Base-by-base conservation (phyloP, 2,113 vertebrate species). In the Prunella fulvescens region DNA sequence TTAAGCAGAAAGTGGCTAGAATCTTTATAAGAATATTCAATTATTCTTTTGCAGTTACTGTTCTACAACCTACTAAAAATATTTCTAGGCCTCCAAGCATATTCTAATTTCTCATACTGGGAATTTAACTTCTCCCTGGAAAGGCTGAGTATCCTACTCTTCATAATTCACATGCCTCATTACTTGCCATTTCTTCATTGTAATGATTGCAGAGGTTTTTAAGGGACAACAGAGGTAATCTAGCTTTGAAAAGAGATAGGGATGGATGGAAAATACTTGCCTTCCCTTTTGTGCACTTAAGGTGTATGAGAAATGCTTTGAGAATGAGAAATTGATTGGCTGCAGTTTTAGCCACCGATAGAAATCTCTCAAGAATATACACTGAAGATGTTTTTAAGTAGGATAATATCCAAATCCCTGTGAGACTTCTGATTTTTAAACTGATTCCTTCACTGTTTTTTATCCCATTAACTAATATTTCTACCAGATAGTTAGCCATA, bases 101-200 rank as follows among this genome's bases (percentile, higher is more conserved):
- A 84, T 81, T 86, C 24, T 88, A 23, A 76, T 86, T 96, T 96
- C 44, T 93, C 60, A 93, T 25, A 66, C 60, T 78, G 64, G 28
- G 62, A 81, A 37, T 16, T 86, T n/a, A 37, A 79, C 37, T 58
- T 71, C 22, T 92, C 65, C 40, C 47, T 84, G 12, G 51, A 76
- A 92, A 88, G 24, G 7, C 37, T 81, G 48, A 50, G 37, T 44
- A 81, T 84, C 60, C 48, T 67, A 39, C 28, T 78, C 65, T 77
- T 93, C 31, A 40, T 56, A 37, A 48, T 84, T 92, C 53, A 67
- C 12, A 40, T 45, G 17, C 60, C n/a, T 86, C 93, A 74, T 92
- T 84, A 71, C 14, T 92, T 94, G 56, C 19, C 40, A 60, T 84
- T 90, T 92, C 78, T 56, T 78, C 61, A 57, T 31, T 87, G 35